Percentiles rank a stretch among this genome's conserved stretches.
phyloP scores from a whole-genome alignment of 2,113 vertebrate genomes.

The Ovis canadensis region DNA sequence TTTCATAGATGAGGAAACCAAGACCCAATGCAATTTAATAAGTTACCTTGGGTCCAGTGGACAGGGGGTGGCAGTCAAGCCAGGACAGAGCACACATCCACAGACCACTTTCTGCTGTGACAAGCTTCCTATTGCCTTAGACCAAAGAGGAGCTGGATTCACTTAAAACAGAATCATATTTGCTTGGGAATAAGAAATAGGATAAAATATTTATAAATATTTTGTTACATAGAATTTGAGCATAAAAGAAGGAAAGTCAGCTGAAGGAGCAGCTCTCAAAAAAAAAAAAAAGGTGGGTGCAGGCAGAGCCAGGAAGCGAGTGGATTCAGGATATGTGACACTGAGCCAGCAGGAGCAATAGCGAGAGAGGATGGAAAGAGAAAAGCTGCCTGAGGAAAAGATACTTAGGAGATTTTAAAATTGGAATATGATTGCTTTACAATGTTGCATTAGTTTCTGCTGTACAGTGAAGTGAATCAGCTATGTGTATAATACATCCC shows the following conservation, averaged over 20 bases:
- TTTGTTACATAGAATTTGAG: not conserved
- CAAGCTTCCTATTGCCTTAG: not conserved
- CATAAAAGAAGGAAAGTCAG: not conserved
- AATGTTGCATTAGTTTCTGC: not conserved
- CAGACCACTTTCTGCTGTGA: not conserved
- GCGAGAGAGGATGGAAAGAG: not conserved
- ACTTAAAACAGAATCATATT: not conserved
- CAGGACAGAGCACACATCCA: not conserved
- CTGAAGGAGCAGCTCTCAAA: not conserved
- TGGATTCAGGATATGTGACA: not conserved
- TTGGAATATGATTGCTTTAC: not conserved
- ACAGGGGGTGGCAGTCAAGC: not conserved
- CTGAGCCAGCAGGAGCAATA: not conserved
- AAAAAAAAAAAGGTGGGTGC: too few species aligned
- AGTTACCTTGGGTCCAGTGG: not conserved
- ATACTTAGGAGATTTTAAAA: not conserved
- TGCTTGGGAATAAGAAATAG: not conserved
- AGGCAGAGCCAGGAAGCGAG: not conserved
- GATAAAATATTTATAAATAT: not conserved
- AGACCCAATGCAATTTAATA: not conserved
- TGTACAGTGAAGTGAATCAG: not conserved
- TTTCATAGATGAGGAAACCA: not conserved
- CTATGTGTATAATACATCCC: not conserved
- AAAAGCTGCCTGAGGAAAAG: not conserved
- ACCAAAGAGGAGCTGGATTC: not conserved